Evolutionary conservation across 2,113 vertebrate genomes (phyloP).

Genomic region (Peromyscus polionotus): DNA sequence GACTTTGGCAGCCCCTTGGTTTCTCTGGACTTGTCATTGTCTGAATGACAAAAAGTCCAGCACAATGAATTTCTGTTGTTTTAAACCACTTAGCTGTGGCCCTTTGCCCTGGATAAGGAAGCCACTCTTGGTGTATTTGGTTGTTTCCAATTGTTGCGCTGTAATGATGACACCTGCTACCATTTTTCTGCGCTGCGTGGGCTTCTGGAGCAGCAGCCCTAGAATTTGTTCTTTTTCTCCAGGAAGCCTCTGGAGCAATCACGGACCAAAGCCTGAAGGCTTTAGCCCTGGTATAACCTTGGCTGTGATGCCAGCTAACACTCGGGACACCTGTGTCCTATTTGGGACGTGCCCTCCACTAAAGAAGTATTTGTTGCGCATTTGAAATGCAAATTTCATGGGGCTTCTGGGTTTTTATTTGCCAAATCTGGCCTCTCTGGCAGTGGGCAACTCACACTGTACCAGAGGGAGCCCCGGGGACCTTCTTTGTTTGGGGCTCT

Average conservation of each 20-base stretch:
- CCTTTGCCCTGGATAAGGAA: background rate
- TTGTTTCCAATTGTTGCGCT: background rate
- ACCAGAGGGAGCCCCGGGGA: background rate
- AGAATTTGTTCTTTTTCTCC: background rate
- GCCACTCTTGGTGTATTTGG: background rate
- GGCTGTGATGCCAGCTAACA: background rate
- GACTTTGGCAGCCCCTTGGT: background rate
- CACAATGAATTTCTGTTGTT: background rate
- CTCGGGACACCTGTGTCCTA: background rate
- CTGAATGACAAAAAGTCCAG: background rate
- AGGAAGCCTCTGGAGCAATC: background rate
- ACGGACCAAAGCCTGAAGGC: background rate
- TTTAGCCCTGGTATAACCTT: background rate
- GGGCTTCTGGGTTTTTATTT: constrained; percentile 28
- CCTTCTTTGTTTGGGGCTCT: background rate
- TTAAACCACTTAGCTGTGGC: background rate
- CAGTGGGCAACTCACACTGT: background rate
- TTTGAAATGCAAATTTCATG: constrained; percentile 46
- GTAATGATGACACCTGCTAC: background rate
- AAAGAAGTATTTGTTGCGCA: constrained; percentile 17
- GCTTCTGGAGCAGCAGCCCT: background rate
- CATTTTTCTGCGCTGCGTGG: background rate
- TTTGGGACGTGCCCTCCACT: background rate
- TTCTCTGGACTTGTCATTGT: background rate
- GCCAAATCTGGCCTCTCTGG: background rate